Base-by-base conservation (phyloP, 2,113 vertebrate species). In the Sorex fumeus region DNA sequence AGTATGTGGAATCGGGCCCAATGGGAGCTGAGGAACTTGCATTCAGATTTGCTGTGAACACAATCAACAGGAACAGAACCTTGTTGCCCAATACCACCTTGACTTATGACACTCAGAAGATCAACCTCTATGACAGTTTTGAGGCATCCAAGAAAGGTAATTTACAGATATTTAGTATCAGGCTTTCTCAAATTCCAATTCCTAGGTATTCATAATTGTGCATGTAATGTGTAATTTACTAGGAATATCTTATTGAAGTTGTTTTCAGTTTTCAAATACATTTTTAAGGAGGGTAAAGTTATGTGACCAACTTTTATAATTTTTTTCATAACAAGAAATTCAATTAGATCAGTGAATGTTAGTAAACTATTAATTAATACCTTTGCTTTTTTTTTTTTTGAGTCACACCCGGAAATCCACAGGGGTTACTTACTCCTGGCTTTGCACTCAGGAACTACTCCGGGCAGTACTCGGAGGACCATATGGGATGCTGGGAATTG, bases 31-130 rank as follows among this genome's bases (percentile, higher is more conserved):
- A 99, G 97, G 99, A 99, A 95, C 97, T 99, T 94, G 99, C 99
- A 91, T 99, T 99, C 98, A 99, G 99, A 98, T 99, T 99, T 98
- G 99, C 99, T 98, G 99, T 99, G 98, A 99, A 99, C 96, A 99
- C 99, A 97, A 99, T 99, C 98, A 99, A 99, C 98, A 99, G 99
- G 97, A 99, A 99, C 97, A 98, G 99, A 98, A 99, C 99, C 77
- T 98, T 99, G 97, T 97, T 99, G 98, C 99, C 99, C 97, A 99
- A 99, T 97, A 99, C 99, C 74, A 99, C 99, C 2, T 97, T 99
- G 91, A 99, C 99, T 28, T 99, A 99, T 0, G 99, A 99, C 88
- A 99, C 99, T 89, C 99, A 99, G 97, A 99, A 99, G 98, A 99
- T 99, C 98, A 99, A 99, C 96, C 99, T 99, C 96, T 99, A 99